These are phyloP conservation scores for Chloromyia formosa DNA, from an alignment of 2,888 invertebrate species.

Conservation along the genomic window DNA sequence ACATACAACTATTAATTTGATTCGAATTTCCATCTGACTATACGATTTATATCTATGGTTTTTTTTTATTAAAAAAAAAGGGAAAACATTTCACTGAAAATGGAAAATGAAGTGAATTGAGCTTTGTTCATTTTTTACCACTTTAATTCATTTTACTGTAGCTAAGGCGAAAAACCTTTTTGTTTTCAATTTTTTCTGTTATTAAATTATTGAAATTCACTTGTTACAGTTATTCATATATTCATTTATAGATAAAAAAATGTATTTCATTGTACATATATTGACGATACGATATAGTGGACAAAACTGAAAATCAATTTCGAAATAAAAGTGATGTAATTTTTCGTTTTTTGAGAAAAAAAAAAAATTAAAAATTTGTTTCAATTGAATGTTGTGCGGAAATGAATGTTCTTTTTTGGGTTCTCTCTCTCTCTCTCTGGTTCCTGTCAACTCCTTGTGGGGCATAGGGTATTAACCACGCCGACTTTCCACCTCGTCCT, in stretches of 20 bases:
- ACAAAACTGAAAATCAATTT: neutral
- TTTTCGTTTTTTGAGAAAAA: conserved; percentile 8
- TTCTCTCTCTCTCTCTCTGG: too few relatives aligned
- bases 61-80: neutral
- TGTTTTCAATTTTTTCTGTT: neutral
- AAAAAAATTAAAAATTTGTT: neutral
- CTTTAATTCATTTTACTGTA: too few relatives aligned
- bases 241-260: neutral
- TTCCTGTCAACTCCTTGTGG: too few relatives aligned
- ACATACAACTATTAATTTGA: neutral
- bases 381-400: too few relatives aligned
- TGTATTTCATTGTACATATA: neutral
- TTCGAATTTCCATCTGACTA: neutral
- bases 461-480: too few relatives aligned
- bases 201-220: neutral
- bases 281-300: neutral
- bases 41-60: neutral
- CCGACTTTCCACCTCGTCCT: too few relatives aligned
- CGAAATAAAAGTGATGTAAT: conserved; percentile 28
- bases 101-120: too few relatives aligned
- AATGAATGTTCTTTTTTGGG: too few relatives aligned
- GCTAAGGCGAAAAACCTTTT: neutral
- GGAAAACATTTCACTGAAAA: too few relatives aligned
- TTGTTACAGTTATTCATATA: neutral
- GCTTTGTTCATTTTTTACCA: too few relatives aligned